Percentiles rank a stretch among this genome's conserved stretches.
phyloP scores from a whole-genome alignment of 2,888 invertebrate species.

The Cenopis cana region DNA sequence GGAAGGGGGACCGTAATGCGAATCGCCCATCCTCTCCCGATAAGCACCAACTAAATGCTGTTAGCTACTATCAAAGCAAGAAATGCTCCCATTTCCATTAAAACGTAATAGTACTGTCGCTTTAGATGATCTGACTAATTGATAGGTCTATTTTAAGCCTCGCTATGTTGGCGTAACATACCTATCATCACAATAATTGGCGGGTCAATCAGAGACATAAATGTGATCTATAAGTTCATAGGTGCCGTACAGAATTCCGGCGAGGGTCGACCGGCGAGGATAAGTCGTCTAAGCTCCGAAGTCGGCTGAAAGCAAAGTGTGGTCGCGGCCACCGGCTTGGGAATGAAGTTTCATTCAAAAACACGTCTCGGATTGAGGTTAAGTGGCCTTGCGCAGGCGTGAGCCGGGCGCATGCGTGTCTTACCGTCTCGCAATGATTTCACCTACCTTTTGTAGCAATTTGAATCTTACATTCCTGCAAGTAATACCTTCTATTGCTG shows the following conservation, averaged over 20 bases:
- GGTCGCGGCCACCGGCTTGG: slow-evolving; percentile 65
- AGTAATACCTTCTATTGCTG: slow-evolving; percentile 15
- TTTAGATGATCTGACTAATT: neutral
- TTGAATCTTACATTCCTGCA: slow-evolving; percentile 60
- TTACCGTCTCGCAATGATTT: slow-evolving; percentile 75
- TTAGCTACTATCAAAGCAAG: neutral
- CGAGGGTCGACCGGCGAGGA: slow-evolving; percentile 42
- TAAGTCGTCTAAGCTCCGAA: slow-evolving; percentile 58
- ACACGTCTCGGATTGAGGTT: slow-evolving; percentile 82
- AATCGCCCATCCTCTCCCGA: neutral
- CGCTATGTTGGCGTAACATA: neutral
- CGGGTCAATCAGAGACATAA: neutral
- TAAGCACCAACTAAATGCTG: neutral
- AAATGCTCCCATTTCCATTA: neutral
- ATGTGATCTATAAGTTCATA: slow-evolving; percentile 27
- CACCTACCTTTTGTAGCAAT: slow-evolving; percentile 70
- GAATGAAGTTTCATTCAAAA: slow-evolving; percentile 82
- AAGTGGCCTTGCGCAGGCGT: slow-evolving; percentile 78
- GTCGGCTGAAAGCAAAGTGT: slow-evolving; percentile 72
- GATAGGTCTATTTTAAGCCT: neutral
- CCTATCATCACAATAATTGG: too few species aligned
- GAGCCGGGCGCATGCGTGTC: slow-evolving; percentile 67
- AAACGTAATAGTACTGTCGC: neutral
- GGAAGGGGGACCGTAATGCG: neutral
- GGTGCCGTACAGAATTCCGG: slow-evolving; percentile 26